A percentile compares a stretch with the other conserved stretches of the same genome.
These are phyloP conservation scores for Melanotaenia boesemani DNA, from an alignment of 2,797 vertebrate genomes.

Conservation along the genomic window DNA sequence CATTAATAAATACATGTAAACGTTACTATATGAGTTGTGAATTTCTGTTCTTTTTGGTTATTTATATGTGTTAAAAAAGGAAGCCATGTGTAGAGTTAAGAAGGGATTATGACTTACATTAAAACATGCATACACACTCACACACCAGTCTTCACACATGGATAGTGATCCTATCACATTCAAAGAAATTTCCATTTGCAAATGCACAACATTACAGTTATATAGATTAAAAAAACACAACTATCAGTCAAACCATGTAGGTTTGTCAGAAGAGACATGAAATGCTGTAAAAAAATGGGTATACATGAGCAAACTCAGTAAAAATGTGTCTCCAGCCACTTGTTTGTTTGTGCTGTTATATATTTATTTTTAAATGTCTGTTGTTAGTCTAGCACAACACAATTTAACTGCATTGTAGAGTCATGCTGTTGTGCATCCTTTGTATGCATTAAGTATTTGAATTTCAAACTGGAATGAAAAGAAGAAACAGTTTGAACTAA, in stretches of 20 bases:
- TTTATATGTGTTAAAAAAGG: constrained; percentile 6
- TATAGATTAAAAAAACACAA: constrained; percentile 36
- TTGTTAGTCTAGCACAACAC: neutral
- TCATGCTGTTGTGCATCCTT: constrained; percentile 9
- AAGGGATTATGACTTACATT: constrained; percentile 14
- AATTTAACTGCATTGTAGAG: neutral
- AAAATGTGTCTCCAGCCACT: neutral
- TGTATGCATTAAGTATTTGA: constrained; percentile 8
- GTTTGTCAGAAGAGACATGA: constrained; percentile 3
- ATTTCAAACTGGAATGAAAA: constrained; percentile 3
- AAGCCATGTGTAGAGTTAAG: constrained; percentile 35
- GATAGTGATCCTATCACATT: constrained; percentile 6
- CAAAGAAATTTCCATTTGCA: constrained; percentile 29
- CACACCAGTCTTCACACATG: constrained; percentile 26
- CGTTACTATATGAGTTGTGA: neutral
- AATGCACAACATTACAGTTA: constrained; percentile 29
- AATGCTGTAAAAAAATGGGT: constrained; percentile 8
- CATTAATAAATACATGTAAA: constrained; percentile 11
- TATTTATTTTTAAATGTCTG: constrained; percentile 11
- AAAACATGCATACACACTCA: constrained; percentile 12
- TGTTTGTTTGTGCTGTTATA: constrained; percentile 2
- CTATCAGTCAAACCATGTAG: constrained; percentile 26
- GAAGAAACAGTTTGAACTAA: neutral
- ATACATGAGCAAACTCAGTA: constrained; percentile 12
- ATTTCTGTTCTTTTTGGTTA: constrained; percentile 12